These are phyloP conservation scores for Cyclargus thomasi DNA, from an alignment of 1,140 invertebrate genomes.

Conservation along the genomic window DNA sequence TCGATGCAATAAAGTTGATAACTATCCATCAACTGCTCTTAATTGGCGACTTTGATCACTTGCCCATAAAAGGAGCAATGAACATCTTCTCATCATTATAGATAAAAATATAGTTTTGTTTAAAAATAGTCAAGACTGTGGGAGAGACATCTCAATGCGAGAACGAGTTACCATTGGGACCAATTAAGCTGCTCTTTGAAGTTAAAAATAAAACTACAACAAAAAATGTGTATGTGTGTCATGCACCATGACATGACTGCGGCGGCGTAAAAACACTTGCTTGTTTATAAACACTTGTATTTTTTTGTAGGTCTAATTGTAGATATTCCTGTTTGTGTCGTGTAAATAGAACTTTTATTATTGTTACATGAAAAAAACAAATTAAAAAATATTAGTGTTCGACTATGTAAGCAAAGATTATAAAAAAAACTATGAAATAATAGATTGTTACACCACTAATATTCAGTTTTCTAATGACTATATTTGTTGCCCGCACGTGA, in stretches of 20 bases:
- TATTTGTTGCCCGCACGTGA: neutral
- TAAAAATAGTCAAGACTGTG: conserved; percentile 12
- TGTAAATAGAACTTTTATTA: no score
- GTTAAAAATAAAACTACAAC: conserved; percentile 8
- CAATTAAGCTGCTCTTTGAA: conserved; percentile 2
- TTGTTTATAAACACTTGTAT: neutral
- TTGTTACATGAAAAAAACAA: no score
- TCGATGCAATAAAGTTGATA: neutral
- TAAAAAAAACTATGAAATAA: no score
- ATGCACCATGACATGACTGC: no score
- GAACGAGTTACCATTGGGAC: neutral
- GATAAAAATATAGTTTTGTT: neutral
- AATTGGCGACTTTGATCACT: neutral
- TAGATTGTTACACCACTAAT: no score
- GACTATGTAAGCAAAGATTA: no score
- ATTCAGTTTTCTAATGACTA: neutral
- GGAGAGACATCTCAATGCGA: neutral
- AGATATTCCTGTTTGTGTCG: no score
- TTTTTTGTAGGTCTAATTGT: neutral
- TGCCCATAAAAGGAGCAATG: neutral
- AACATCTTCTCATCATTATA: neutral
- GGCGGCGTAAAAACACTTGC: neutral
- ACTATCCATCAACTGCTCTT: neutral
- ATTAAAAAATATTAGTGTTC: no score
- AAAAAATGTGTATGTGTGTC: neutral